These are phyloP conservation scores for Gandaritis pyraliata DNA, from an alignment of 2,888 invertebrate species.

Conservation along the genomic window DNA sequence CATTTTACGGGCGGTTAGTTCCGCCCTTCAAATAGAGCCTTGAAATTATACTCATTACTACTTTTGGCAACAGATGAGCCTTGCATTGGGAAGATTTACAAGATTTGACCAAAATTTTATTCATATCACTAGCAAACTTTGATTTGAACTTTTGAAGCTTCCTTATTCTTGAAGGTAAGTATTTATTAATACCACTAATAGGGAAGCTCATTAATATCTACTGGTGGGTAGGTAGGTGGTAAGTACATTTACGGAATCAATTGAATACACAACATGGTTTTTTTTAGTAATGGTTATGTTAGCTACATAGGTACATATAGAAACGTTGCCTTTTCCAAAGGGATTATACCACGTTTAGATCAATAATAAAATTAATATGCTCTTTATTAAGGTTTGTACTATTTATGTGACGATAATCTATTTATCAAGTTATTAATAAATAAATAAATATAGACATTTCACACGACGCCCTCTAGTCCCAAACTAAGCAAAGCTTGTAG, in stretches of 20 bases:
- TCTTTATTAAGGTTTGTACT: not conserved
- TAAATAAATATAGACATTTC: too few relatives aligned
- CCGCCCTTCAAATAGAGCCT: slow-evolving; percentile 19
- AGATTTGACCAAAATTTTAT: slow-evolving; percentile 12
- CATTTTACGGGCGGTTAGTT: not conserved
- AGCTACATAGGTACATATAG: too few relatives aligned
- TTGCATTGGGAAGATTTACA: slow-evolving; percentile 19
- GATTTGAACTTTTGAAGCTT: slow-evolving; percentile 22
- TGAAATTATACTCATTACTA: slow-evolving; percentile 16
- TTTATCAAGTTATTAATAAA: not conserved
- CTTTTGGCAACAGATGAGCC: slow-evolving; percentile 14
- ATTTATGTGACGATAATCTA: not conserved
- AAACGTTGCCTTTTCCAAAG: too few relatives aligned
- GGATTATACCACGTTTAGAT: too few relatives aligned
- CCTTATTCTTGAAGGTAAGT: slow-evolving; percentile 18
- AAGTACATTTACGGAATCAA: too few relatives aligned
- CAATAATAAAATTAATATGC: too few relatives aligned
- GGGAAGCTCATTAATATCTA: not conserved
- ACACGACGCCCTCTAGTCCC: too few relatives aligned
- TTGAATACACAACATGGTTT: too few relatives aligned
- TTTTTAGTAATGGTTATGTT: too few relatives aligned
- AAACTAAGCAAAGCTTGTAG: too few relatives aligned
- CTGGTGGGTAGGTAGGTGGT: not conserved
- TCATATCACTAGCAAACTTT: slow-evolving; percentile 6
- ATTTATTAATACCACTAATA: slow-evolving; percentile 4